phyloP scores from a whole-genome alignment of 2,888 invertebrate species.

The Ganaspis brasiliensis region DNA sequence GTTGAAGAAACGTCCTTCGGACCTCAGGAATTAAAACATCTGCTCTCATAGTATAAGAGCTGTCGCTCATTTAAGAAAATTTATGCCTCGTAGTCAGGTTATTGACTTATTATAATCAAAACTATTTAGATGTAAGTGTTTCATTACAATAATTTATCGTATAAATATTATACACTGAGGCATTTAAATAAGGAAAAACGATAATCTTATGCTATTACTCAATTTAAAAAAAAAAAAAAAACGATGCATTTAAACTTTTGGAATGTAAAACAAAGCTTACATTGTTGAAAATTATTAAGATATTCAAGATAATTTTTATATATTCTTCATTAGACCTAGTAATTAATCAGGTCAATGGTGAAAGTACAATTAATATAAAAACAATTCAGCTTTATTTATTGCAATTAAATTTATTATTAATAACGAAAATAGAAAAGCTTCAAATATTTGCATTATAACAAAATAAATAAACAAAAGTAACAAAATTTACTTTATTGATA shows the following conservation, averaged over 20 bases:
- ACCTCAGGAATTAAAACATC: slow-evolving; percentile 28
- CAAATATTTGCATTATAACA: too few species aligned
- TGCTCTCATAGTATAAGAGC: slow-evolving; percentile 12
- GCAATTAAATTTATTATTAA: too few species aligned
- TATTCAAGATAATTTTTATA: too few species aligned
- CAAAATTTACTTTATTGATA: too few species aligned
- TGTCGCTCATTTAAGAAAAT: not conserved
- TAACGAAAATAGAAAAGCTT: too few species aligned
- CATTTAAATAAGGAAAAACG: not conserved
- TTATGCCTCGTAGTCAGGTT: slow-evolving; percentile 12
- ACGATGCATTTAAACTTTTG: not conserved
- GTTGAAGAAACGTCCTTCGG: slow-evolving; percentile 33
- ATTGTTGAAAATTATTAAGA: not conserved
- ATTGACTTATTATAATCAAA: slow-evolving; percentile 31
- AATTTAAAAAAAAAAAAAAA: not conserved
- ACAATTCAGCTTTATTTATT: too few species aligned
- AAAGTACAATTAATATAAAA: too few species aligned
- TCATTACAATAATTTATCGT: not conserved
- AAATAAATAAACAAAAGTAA: too few species aligned
- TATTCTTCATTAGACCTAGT: too few species aligned
- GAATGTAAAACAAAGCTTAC: not conserved
- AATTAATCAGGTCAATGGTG: too few species aligned
- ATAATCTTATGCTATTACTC: not conserved
- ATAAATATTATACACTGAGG: not conserved
- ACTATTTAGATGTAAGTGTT: slow-evolving; percentile 19